These are phyloP conservation scores for Sicus ferrugineus DNA, from an alignment of 2,888 invertebrate genomes.

Conservation along the genomic window DNA sequence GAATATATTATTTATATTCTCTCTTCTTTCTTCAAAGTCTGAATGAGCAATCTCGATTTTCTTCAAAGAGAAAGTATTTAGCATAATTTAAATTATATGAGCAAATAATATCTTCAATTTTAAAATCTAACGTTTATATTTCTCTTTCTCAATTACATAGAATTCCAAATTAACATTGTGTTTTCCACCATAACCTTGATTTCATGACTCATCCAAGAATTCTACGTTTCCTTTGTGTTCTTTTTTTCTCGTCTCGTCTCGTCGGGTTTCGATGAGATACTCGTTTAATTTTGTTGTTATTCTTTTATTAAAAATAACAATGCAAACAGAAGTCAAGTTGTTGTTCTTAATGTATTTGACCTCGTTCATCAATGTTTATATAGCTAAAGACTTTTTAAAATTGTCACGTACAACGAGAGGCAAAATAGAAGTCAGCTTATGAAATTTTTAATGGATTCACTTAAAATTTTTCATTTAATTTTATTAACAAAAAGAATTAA, in stretches of 20 bases:
- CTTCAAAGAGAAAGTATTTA: no score
- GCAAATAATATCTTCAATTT: neutral
- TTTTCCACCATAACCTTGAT: no score
- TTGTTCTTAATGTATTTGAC: slow-evolving; percentile 1
- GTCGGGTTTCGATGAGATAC: neutral
- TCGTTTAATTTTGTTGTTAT: neutral
- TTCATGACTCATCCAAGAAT: neutral
- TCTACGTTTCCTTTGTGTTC: neutral
- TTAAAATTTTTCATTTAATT: neutral
- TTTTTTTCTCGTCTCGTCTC: neutral
- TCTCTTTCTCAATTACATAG: neutral
- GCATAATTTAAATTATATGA: neutral
- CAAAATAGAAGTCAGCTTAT: neutral
- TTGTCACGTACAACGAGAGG: neutral
- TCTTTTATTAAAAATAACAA: neutral
- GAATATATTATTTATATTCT: neutral
- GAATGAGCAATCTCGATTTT: no score
- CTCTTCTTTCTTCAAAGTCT: neutral
- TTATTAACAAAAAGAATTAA: neutral
- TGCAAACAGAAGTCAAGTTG: neutral
- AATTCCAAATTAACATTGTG: neutral
- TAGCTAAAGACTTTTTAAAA: neutral
- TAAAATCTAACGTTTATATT: neutral
- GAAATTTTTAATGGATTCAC: neutral
- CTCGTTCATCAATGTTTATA: neutral